These are phyloP conservation scores for Cynopterus brachyotis DNA, from an alignment of 2,113 vertebrate genomes.

Conservation along the genomic window DNA sequence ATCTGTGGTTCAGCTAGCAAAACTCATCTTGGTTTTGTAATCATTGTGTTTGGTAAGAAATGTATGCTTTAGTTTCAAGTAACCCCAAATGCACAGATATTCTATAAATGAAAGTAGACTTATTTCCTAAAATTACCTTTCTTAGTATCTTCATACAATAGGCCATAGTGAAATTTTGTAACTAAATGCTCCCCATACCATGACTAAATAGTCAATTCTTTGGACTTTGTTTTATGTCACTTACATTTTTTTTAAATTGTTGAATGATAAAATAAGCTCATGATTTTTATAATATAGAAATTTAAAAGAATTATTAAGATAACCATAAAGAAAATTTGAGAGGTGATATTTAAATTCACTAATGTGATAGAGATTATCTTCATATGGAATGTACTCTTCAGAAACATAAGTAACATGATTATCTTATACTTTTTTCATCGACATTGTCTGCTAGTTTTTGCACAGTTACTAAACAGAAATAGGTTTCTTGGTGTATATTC, in stretches of 20 bases:
- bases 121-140: constrained; percentile 39
- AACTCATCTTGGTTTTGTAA: constrained; percentile 13
- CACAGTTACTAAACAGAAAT: constrained; percentile 39
- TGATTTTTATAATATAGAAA: constrained; percentile 34
- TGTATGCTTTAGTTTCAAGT: not conserved
- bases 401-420: constrained; percentile 52
- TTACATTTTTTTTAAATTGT: constrained; percentile 40
- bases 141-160: not conserved
- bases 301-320: not conserved
- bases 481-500: constrained; percentile 13
- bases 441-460: constrained; percentile 32
- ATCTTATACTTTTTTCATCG: constrained; percentile 34
- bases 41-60: constrained; percentile 26
- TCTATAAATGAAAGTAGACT: not conserved
- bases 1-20: not conserved
- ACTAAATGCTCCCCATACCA: not conserved
- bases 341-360: constrained; percentile 19
- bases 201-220: constrained; percentile 20
- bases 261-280: not conserved
- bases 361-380: constrained; percentile 28
- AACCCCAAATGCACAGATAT: not conserved
- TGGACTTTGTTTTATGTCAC: constrained; percentile 11
- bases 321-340: constrained; percentile 40
- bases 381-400: constrained; percentile 38
- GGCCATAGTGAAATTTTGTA: not conserved